Evolutionary conservation across 2,888 invertebrate genomes (phyloP).

Genomic region (Lepeophtheirus nordmannii): DNA sequence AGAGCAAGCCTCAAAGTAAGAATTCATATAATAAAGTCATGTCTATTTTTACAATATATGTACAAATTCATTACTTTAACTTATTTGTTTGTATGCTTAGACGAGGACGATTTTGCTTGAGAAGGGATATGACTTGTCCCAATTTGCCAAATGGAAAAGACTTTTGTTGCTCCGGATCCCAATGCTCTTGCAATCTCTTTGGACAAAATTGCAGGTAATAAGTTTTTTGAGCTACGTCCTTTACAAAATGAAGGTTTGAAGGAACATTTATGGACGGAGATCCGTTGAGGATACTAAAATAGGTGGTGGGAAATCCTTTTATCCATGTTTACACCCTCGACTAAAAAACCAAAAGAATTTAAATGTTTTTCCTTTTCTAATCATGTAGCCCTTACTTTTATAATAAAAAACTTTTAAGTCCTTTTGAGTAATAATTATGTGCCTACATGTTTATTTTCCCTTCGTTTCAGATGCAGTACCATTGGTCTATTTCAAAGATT

Average conservation of each 20-base stretch:
- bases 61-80: neutral
- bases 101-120: constrained; percentile 20
- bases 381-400: neutral
- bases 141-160: neutral
- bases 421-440: neutral
- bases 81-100: constrained; percentile 9
- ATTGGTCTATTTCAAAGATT: constrained; percentile 18
- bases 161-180: constrained; percentile 17
- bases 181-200: constrained; percentile 18
- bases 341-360: too few species aligned
- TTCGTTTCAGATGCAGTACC: constrained; percentile 11
- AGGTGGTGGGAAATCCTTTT: too few species aligned
- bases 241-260: neutral
- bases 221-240: neutral
- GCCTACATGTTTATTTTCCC: neutral
- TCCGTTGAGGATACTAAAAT: neutral
- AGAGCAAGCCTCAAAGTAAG: constrained; percentile 4
- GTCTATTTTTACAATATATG: too few species aligned
- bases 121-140: constrained; percentile 20
- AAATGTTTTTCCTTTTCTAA: too few species aligned
- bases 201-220: constrained; percentile 18
- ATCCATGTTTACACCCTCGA: too few species aligned
- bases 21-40: neutral
- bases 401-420: neutral
- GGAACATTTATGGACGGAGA: neutral